phyloP scores from a whole-genome alignment of 2,888 invertebrate genomes.

The Aleiodes alternator region DNA sequence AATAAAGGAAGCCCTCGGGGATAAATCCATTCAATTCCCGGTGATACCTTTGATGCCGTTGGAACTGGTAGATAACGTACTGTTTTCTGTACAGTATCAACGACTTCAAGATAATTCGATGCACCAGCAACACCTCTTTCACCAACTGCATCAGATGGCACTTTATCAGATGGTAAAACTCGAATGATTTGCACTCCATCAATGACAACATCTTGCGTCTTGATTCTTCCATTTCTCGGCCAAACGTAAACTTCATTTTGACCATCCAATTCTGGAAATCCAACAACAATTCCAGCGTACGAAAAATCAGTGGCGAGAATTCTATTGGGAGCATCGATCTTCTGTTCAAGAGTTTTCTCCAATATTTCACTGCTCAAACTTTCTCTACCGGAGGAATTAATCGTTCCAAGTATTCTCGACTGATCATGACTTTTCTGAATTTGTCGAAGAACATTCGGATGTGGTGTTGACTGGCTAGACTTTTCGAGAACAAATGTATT shows the following conservation, averaged over 20 bases:
- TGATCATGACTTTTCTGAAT: conserved; percentile 58
- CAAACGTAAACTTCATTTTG: conserved; percentile 71
- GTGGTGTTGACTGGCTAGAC: conserved; percentile 58
- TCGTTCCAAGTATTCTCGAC: conserved; percentile 53
- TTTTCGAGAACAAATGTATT: conserved; percentile 65
- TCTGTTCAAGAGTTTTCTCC: conserved; percentile 71
- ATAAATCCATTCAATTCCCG: conserved; percentile 76
- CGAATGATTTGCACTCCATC: conserved; percentile 67
- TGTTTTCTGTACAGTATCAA: conserved; percentile 75
- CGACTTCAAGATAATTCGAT: conserved; percentile 77
- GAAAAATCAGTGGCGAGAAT: conserved; percentile 72
- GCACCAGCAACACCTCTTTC: conserved; percentile 56
- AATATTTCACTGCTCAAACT: conserved; percentile 62
- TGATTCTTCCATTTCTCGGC: conserved; percentile 63
- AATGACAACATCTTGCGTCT: conserved; percentile 59
- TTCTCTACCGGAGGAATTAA: conserved; percentile 54
- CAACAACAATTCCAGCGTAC: conserved; percentile 75
- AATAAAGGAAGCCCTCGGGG: conserved; percentile 74
- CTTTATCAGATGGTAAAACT: conserved; percentile 61
- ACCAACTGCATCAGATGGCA: conserved; percentile 60
- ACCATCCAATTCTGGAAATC: conserved; percentile 76
- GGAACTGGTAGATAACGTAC: conserved; percentile 78
- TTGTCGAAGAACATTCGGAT: conserved; percentile 68
- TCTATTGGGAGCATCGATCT: conserved; percentile 75
- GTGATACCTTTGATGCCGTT: conserved; percentile 63